phyloP scores from a whole-genome alignment of 1,140 invertebrate genomes.

The Mesaphorura yosii region DNA sequence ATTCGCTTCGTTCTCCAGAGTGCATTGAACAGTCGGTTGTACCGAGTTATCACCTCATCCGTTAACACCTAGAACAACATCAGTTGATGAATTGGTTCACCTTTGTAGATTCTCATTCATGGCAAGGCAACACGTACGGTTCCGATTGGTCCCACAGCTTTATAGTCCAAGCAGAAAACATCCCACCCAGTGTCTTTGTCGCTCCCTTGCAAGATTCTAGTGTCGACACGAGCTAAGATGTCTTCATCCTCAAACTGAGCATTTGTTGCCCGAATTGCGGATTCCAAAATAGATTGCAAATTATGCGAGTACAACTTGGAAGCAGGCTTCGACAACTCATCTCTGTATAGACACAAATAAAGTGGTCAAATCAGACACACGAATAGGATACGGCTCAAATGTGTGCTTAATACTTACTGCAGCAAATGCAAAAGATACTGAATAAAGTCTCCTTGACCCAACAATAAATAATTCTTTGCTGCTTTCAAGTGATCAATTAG shows the following conservation, averaged over 20 bases:
- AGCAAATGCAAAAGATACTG: slow-evolving; percentile 80
- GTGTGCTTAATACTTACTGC: slow-evolving; percentile 48
- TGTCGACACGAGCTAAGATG: slow-evolving; percentile 73
- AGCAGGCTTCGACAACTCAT: slow-evolving; percentile 81
- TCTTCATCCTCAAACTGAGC: slow-evolving; percentile 86
- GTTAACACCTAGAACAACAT: slow-evolving; percentile 58
- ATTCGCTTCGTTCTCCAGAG: slow-evolving; percentile 90
- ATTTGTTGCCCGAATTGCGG: slow-evolving; percentile 84
- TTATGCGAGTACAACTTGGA: slow-evolving; percentile 75
- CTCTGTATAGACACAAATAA: slow-evolving; percentile 42
- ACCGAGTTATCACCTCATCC: slow-evolving; percentile 62
- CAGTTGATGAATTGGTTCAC: too few relatives aligned
- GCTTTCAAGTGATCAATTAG: slow-evolving; percentile 83
- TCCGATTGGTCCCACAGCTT: slow-evolving; percentile 81
- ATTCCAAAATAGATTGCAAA: slow-evolving; percentile 75
- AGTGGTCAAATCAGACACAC: background rate
- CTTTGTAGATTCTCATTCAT: background rate
- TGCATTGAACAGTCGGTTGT: slow-evolving; percentile 79
- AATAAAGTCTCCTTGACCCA: slow-evolving; percentile 93
- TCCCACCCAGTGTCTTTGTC: slow-evolving; percentile 89
- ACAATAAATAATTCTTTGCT: slow-evolving; percentile 74
- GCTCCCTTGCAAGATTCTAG: slow-evolving; percentile 62
- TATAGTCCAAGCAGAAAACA: slow-evolving; percentile 86
- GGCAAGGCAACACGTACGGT: slow-evolving; percentile 46
- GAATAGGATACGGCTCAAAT: background rate